A percentile compares a stretch with the other conserved stretches of the same genome.
Evolutionary conservation across 2,797 vertebrate genomes (phyloP).

Genomic region (Threskiornis aethiopicus): DNA sequence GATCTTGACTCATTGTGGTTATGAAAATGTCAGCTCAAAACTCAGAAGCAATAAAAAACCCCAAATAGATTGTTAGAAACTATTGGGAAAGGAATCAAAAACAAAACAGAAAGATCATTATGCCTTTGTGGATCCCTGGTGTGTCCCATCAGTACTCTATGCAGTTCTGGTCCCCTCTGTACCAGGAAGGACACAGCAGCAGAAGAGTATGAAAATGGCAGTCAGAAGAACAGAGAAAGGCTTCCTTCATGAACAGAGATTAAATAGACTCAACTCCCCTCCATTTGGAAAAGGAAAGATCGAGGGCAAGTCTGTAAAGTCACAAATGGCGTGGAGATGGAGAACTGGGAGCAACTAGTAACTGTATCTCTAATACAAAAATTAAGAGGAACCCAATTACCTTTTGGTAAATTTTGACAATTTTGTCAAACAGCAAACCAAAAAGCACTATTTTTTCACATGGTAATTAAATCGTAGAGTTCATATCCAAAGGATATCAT

Average conservation of each 20-base stretch:
- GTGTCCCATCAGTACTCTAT: neutral
- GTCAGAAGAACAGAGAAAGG: neutral
- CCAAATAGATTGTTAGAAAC: neutral
- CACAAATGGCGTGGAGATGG: neutral
- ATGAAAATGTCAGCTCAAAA: neutral
- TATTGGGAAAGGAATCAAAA: neutral
- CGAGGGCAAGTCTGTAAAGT: neutral
- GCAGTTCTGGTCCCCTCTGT: accelerated
- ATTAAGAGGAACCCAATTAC: neutral
- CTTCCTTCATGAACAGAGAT: neutral
- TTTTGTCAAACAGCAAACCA: neutral
- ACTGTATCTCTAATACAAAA: neutral
- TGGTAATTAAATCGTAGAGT: neutral
- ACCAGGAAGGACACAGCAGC: neutral
- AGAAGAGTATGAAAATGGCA: neutral
- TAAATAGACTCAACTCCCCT: neutral
- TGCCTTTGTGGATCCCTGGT: neutral
- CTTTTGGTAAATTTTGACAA: neutral
- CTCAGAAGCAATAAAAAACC: neutral
- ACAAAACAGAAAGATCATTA: neutral
- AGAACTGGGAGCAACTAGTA: neutral
- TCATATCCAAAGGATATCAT: neutral
- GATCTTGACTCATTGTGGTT: neutral
- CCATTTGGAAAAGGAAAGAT: neutral
- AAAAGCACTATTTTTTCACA: neutral